These are phyloP conservation scores for Callorhinus ursinus DNA, from an alignment of 2,113 vertebrate species.

Conservation along the genomic window DNA sequence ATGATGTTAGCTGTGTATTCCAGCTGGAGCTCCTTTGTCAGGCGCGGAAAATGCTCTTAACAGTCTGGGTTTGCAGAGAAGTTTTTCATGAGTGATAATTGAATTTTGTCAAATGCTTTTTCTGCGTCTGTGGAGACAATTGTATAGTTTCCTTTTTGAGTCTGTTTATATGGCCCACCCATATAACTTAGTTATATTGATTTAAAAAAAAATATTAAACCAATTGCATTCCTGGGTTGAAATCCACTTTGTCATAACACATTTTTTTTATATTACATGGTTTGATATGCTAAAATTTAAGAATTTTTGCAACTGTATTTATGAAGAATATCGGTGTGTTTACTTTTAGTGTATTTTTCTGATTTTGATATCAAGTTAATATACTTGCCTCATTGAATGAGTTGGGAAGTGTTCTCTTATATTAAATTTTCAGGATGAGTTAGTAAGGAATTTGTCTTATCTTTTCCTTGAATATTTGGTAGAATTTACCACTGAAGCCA, in stretches of 20 bases:
- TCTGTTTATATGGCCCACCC: background rate
- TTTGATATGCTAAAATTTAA: background rate
- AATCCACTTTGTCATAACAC: background rate
- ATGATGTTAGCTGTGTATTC: background rate
- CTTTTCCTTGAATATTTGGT: constrained; percentile 8
- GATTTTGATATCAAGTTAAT: background rate
- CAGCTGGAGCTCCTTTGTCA: background rate
- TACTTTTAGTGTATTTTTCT: background rate
- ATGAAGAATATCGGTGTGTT: background rate
- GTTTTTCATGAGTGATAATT: background rate
- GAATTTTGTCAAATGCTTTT: background rate
- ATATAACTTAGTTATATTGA: background rate
- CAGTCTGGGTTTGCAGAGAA: background rate
- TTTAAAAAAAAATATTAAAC: background rate
- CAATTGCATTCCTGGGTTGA: background rate
- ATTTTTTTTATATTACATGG: constrained; percentile 12
- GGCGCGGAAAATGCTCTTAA: background rate
- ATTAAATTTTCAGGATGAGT: background rate
- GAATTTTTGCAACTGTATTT: background rate
- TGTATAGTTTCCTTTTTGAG: background rate
- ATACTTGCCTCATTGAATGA: background rate
- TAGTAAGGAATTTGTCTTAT: background rate
- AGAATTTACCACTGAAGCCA: background rate
- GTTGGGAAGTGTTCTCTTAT: background rate
- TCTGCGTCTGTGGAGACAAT: background rate